Conservation (phyloP, 2,888 invertebrate genomes). For the Andricus quercusramuli region DNA sequence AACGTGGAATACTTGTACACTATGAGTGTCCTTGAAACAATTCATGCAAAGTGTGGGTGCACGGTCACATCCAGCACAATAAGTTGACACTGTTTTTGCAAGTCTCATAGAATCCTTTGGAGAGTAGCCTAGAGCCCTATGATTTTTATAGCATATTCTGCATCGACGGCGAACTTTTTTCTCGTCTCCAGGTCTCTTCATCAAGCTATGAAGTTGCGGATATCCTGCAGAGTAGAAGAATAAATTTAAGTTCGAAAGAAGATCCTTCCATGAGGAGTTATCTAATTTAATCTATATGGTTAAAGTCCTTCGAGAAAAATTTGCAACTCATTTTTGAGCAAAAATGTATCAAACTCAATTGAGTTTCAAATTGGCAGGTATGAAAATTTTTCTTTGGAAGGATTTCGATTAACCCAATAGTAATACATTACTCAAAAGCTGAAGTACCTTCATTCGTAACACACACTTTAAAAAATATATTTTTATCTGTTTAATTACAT, state of each 20-base stretch:
- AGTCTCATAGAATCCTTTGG: constrained; percentile 1
- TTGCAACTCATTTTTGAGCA: background rate
- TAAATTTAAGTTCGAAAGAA: background rate
- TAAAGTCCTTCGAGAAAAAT: background rate
- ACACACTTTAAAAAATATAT: no score
- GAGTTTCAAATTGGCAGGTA: no score
- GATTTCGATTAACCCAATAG: no score
- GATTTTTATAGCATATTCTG: constrained; percentile 14
- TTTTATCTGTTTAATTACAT: no score
- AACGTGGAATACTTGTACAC: background rate
- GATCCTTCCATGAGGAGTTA: background rate
- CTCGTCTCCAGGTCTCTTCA: constrained; percentile 12
- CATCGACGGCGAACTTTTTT: constrained; percentile 35
- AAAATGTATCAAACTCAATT: no score
- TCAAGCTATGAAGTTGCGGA: background rate
- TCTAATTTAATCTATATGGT: background rate
- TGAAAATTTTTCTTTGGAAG: no score
- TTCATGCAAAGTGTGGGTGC: constrained; percentile 7
- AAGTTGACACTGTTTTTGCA: constrained; percentile 17
- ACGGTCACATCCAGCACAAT: constrained; percentile 4
- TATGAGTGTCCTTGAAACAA: background rate
- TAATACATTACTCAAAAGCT: no score
- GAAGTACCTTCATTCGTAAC: no score
- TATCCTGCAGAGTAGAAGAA: constrained; percentile 18
- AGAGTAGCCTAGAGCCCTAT: constrained; percentile 18